phyloP scores from a whole-genome alignment of 2,888 invertebrate species.

The Chrysodeixis includens region DNA sequence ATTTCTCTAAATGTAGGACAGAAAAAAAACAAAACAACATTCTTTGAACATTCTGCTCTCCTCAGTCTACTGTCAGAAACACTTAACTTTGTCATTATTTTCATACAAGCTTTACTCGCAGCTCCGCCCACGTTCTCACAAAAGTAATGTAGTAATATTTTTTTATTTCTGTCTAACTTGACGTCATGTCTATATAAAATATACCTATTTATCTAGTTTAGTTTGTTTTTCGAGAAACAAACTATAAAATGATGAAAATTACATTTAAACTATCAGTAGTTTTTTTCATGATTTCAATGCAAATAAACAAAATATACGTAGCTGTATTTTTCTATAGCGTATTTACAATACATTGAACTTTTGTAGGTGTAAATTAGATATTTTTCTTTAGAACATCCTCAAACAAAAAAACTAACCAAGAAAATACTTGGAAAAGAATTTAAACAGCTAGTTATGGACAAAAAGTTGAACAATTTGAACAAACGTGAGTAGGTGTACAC shows the following conservation, averaged over 20 bases:
- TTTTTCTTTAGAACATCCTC: neutral
- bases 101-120: slow-evolving; percentile 35
- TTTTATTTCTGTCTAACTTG: slow-evolving; percentile 33
- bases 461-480: slow-evolving; percentile 9
- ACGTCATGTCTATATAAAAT: slow-evolving; percentile 40
- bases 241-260: slow-evolving; percentile 31
- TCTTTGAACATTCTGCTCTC: slow-evolving; percentile 41
- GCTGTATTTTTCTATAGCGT: slow-evolving; percentile 21
- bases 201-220: slow-evolving; percentile 19
- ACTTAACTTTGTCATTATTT: slow-evolving; percentile 56
- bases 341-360: slow-evolving; percentile 23
- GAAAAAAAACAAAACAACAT: slow-evolving; percentile 34
- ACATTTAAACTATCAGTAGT: slow-evolving; percentile 23
- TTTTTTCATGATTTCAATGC: slow-evolving; percentile 18
- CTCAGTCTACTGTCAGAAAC: slow-evolving; percentile 43
- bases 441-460: slow-evolving; percentile 6
- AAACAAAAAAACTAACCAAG: too few species aligned
- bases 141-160: slow-evolving; percentile 36
- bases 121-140: slow-evolving; percentile 35
- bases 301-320: slow-evolving; percentile 35
- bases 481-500: slow-evolving; percentile 24
- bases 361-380: slow-evolving; percentile 1
- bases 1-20: slow-evolving; percentile 35
- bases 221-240: slow-evolving; percentile 21
- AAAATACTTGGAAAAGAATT: neutral